Evolutionary conservation across 2,113 vertebrate genomes (phyloP).

Genomic region (Paedocypris sp.): DNA sequence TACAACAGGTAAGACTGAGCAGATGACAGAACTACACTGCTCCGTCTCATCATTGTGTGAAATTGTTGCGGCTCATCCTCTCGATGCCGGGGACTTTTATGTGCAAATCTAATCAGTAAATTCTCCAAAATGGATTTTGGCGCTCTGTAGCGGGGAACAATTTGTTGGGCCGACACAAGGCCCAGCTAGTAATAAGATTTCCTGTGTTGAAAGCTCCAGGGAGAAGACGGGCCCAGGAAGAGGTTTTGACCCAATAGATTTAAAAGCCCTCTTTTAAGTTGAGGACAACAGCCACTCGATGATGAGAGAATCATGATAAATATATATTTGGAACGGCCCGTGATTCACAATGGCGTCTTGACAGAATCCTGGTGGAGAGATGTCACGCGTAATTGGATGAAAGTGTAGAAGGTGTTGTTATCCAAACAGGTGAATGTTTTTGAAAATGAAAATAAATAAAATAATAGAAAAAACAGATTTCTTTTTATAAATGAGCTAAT

Average conservation of each 20-base stretch:
- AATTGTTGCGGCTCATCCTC: conserved; percentile 46
- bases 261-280: conserved; percentile 64
- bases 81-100: conserved; percentile 54
- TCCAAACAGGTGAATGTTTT: no score
- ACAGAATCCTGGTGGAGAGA: conserved; percentile 62
- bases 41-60: conserved; percentile 49
- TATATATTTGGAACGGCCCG: conserved; percentile 66
- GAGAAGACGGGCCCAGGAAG: conserved; percentile 44
- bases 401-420: conserved; percentile 63
- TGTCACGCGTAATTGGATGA: conserved; percentile 65
- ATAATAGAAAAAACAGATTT: no score
- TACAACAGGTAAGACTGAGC: no score
- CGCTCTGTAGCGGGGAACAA: conserved; percentile 57
- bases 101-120: conserved; percentile 69
- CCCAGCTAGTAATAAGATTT: conserved; percentile 65
- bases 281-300: conserved; percentile 61
- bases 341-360: conserved; percentile 51
- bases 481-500: no score
- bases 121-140: conserved; percentile 64
- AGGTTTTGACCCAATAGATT: conserved; percentile 69
- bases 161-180: conserved; percentile 58
- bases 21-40: conserved; percentile 43
- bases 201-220: conserved; percentile 58
- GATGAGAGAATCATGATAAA: conserved; percentile 65
- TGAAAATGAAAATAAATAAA: no score